A percentile compares a stretch with the other conserved stretches of the same genome.
These are phyloP conservation scores for Cecropterus lyciades DNA, from an alignment of 1,140 invertebrate genomes.

Conservation along the genomic window DNA sequence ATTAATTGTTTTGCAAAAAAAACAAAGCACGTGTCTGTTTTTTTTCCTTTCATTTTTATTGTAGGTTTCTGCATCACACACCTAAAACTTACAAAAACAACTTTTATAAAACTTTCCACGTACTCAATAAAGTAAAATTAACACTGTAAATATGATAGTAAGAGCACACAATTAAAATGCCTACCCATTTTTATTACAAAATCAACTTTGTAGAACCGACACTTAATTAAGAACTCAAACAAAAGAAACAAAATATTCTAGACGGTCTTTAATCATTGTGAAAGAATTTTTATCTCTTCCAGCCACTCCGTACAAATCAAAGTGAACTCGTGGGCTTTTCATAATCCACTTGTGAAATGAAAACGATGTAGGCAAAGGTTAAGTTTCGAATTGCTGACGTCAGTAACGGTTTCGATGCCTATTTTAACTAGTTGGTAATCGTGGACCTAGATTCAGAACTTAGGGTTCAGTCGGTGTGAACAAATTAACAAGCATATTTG, in stretches of 20 bases:
- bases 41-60: too few relatives aligned
- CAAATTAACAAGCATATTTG: background rate
- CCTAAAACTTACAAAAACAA: too few relatives aligned
- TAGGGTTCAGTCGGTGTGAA: background rate
- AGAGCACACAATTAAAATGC: background rate
- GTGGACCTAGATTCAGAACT: background rate
- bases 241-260: constrained; percentile 19
- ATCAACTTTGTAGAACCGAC: background rate
- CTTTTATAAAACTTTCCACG: too few relatives aligned
- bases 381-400: constrained; percentile 25
- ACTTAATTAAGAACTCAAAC: background rate
- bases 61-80: too few relatives aligned
- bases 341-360: constrained; percentile 31
- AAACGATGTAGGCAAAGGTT: constrained; percentile 28
- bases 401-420: constrained; percentile 8
- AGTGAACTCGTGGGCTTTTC: constrained; percentile 24
- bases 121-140: too few relatives aligned
- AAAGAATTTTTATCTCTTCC: constrained; percentile 18
- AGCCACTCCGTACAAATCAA: constrained; percentile 27
- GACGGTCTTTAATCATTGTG: background rate
- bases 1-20: too few relatives aligned
- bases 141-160: too few relatives aligned
- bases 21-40: too few relatives aligned
- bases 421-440: background rate
- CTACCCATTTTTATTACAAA: background rate